Percentiles rank a stretch among this genome's conserved stretches.
phyloP scores from a whole-genome alignment of 2,113 vertebrate genomes.

The Aegithalos caudatus region DNA sequence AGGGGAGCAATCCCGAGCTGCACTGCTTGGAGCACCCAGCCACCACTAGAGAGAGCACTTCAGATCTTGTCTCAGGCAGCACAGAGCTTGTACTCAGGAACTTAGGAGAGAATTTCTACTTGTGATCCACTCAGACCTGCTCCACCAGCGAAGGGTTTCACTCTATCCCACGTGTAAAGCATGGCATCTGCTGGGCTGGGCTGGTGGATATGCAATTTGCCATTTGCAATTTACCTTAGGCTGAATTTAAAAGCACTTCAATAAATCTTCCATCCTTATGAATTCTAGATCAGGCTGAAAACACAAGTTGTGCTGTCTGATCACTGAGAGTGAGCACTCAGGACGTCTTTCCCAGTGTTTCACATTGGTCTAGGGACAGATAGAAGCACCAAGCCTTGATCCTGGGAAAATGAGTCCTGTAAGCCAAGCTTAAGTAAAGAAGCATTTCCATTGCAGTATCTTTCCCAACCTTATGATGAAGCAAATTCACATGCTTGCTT shows the following conservation, averaged over 20 bases:
- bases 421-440: not conserved
- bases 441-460: not conserved
- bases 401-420: not conserved
- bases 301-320: not conserved
- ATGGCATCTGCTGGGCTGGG: too few relatives aligned
- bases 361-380: not conserved
- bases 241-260: not conserved
- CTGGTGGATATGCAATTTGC: not conserved
- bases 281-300: not conserved
- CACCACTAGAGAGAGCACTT: constrained; percentile 22
- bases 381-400: not conserved
- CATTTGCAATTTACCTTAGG: too few relatives aligned
- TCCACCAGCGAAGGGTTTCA: accelerated
- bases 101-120: not conserved
- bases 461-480: not conserved
- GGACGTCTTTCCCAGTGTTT: not conserved
- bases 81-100: not conserved
- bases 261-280: not conserved
- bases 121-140: not conserved
- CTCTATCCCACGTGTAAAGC: accelerated
- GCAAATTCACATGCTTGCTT: not conserved
- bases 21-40: not conserved
- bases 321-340: not conserved
- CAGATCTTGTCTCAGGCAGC: not conserved
- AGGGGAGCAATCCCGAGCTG: not conserved